These are phyloP conservation scores for Amphipoea oculea DNA, from an alignment of 2,888 invertebrate genomes.

Conservation along the genomic window DNA sequence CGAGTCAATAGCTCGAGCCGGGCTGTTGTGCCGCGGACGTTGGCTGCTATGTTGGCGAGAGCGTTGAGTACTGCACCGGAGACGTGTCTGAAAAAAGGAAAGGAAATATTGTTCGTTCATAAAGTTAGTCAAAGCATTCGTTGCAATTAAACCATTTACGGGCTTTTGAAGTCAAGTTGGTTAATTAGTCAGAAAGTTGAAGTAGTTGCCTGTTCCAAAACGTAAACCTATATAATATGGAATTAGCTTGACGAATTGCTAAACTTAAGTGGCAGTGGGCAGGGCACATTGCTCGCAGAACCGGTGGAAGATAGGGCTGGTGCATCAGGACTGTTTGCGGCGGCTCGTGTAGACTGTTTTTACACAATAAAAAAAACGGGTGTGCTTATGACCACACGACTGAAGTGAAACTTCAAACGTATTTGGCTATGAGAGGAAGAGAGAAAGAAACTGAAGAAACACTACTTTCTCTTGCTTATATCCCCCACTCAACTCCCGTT, in stretches of 20 bases:
- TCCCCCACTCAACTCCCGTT: too few relatives aligned
- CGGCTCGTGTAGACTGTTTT: too few relatives aligned
- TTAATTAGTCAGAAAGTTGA: too few relatives aligned
- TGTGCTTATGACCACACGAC: too few relatives aligned
- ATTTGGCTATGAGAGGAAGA: too few relatives aligned
- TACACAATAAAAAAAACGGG: too few relatives aligned
- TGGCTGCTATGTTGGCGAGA: constrained; percentile 98
- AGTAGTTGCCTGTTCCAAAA: background rate
- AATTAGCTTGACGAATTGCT: background rate
- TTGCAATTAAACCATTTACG: background rate
- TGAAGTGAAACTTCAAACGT: too few relatives aligned
- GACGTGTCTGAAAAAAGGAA: constrained; percentile 93
- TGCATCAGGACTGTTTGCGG: too few relatives aligned
- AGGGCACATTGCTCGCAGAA: background rate
- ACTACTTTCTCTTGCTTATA: too few relatives aligned
- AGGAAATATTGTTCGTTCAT: background rate
- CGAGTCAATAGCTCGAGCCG: constrained; percentile 96
- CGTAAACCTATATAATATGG: background rate
- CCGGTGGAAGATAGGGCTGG: background rate
- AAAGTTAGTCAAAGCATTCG: background rate
- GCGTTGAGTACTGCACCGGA: constrained; percentile 99
- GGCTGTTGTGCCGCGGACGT: constrained; percentile 96
- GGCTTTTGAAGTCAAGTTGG: background rate
- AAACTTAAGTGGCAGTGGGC: too few relatives aligned
- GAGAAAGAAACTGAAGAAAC: too few relatives aligned